Conservation (phyloP, 2,797 vertebrate species). For the Bovichtus variegatus region DNA sequence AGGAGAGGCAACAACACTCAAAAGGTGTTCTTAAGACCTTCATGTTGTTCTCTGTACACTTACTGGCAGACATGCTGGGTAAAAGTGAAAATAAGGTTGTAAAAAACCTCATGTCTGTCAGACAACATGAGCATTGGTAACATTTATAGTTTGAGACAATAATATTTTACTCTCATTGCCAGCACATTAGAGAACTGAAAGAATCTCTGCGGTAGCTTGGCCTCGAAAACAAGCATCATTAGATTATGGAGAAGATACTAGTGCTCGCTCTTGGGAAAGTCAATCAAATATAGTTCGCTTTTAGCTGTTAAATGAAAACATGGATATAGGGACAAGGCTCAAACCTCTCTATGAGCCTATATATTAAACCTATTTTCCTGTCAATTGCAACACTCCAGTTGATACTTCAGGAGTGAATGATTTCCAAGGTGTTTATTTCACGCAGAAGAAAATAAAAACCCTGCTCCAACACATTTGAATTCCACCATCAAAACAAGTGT, state of each 20-base stretch:
- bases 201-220: constrained; percentile 1
- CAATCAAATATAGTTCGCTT: constrained; percentile 42
- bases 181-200: constrained; percentile 24
- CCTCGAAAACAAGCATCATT: constrained; percentile 27
- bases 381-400: constrained; percentile 23
- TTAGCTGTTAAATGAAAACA: constrained; percentile 51
- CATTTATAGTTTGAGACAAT: not conserved
- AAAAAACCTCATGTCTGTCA: constrained; percentile 9
- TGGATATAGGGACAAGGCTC: constrained; percentile 19
- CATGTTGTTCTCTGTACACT: not conserved
- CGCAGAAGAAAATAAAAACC: constrained; percentile 3
- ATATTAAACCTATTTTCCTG: constrained; percentile 9
- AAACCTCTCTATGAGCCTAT: constrained; percentile 14
- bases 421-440: constrained; percentile 17
- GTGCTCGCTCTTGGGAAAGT: constrained; percentile 24
- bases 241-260: constrained; percentile 26
- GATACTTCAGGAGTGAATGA: constrained; percentile 22
- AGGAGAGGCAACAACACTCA: not conserved
- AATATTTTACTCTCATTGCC: constrained; percentile 14
- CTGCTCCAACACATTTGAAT: not conserved
- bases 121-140: not conserved
- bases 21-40: constrained; percentile 1
- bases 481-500: not conserved
- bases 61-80: constrained; percentile 2
- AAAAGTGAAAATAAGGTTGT: constrained; percentile 22